A percentile compares a stretch with the other conserved stretches of the same genome.
These are phyloP conservation scores for Neolamprologus cancellatus DNA, from an alignment of 2,113 vertebrate species.

Conservation along the genomic window DNA sequence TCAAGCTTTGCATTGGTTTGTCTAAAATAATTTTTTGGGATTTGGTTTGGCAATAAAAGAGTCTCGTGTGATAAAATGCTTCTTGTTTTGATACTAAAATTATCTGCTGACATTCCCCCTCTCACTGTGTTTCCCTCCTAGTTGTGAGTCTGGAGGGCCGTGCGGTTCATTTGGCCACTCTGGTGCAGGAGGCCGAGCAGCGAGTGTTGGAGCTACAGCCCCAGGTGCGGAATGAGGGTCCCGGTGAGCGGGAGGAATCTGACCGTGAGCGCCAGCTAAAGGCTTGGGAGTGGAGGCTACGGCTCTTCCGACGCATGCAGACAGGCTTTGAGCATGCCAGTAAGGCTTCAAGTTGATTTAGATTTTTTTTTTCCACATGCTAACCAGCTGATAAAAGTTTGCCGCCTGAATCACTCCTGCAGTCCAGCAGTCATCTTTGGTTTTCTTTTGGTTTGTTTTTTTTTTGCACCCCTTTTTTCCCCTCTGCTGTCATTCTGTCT, in stretches of 20 bases:
- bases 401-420: neutral
- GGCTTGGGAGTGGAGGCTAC: constrained; percentile 86
- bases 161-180: constrained; percentile 76
- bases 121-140: constrained; percentile 9
- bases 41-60: neutral
- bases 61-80: neutral
- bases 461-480: neutral
- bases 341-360: constrained; percentile 59
- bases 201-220: constrained; percentile 77
- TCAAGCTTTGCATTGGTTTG: neutral
- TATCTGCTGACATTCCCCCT: neutral
- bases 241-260: constrained; percentile 66
- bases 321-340: constrained; percentile 86
- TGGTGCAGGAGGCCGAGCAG: constrained; percentile 85
- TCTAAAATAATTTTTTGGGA: neutral
- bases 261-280: constrained; percentile 84
- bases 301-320: constrained; percentile 88
- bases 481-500: constrained; percentile 41
- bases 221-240: constrained; percentile 73
- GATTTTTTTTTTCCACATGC: neutral
- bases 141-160: constrained; percentile 85
- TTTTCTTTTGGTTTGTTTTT: neutral
- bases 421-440: neutral
- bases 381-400: neutral
- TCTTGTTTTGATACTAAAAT: neutral